Base-by-base conservation (phyloP, 2,797 vertebrate genomes). In the Squalus acanthias region DNA sequence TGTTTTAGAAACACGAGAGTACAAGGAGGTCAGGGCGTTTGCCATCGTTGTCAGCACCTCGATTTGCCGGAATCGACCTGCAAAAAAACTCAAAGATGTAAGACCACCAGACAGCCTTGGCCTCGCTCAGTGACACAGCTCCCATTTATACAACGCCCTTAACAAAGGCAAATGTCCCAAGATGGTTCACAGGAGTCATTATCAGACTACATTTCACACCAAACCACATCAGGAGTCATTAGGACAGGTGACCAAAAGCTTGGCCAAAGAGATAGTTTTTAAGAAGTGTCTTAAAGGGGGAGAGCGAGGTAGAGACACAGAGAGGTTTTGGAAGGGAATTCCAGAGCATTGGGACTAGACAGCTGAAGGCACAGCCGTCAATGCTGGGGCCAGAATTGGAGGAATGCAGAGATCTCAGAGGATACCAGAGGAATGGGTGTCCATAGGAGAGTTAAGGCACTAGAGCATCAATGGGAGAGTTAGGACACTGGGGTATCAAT, bases 21-120 rank as follows among this genome's bases (percentile, higher is more conserved):
- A 99, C 96, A 99, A 98, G 76, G 99, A 99, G 97, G 98, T 99
- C 97, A 99, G 99, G 6, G 98, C 98, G 13, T 99, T 98, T 9
- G 99, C 98, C 46, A 98, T 99, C 0, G 97, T 98, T 0, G 98
- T 98, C 96, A 99, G 97, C 0, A 98, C 98, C 97, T 99, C 98
- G 69, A 99, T 98, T 96, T 99, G 99, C 97, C 98, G 98, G 97
- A 99, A 99, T 96, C 99, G 99, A 98, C 98, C 99, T 99, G 97
- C 7, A 33, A 50, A 87, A 96, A 57, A 57, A 15, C n/a, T 20
- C 15, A 67, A 67, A 93, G 1, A 17, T 13, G 10, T 60, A 60
- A 60, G 88, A 63, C 57, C 4, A 65, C 65, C 29, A 91, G 60
- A 15, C 9, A 65, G 1, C 57, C 53, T 60, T 4, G 33, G 53